Percentiles rank a stretch among this genome's conserved stretches.
phyloP scores from a whole-genome alignment of 2,888 invertebrate species.

The Julus scandinavius region DNA sequence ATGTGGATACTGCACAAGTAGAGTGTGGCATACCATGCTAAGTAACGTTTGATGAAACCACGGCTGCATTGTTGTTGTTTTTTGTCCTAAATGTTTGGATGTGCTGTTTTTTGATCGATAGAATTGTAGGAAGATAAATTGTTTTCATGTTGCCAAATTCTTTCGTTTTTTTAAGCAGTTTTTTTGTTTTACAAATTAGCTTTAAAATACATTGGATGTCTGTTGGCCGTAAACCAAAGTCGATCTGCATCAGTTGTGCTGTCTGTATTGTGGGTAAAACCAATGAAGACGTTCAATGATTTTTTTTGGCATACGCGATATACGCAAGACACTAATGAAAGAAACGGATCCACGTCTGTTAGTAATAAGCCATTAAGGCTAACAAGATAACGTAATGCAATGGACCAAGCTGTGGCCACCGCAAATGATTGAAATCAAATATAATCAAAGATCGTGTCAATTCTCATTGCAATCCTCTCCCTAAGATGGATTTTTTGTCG shows the following conservation, averaged over 20 bases:
- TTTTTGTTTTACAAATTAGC: not conserved
- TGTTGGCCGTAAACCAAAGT: not conserved
- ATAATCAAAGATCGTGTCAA: conserved; percentile 33
- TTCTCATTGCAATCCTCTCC: not conserved
- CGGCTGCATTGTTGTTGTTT: too few relatives aligned
- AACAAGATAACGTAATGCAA: conserved; percentile 25
- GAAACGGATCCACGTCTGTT: conserved; percentile 15
- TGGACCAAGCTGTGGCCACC: conserved; percentile 21
- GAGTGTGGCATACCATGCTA: too few relatives aligned
- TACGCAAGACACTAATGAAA: not conserved
- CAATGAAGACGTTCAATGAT: conserved; percentile 33
- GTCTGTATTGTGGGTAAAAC: not conserved
- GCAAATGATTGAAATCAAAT: conserved; percentile 33
- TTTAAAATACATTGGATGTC: not conserved
- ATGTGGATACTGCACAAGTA: too few relatives aligned
- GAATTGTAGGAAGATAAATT: too few relatives aligned
- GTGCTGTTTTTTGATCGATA: too few relatives aligned
- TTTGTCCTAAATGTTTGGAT: too few relatives aligned
- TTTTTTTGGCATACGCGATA: not conserved
- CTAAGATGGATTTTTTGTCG: not conserved
- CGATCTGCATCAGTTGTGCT: not conserved
- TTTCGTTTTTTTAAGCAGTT: not conserved
- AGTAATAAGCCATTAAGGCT: conserved; percentile 22
- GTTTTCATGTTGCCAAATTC: too few relatives aligned
- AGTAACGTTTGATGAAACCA: too few relatives aligned